phyloP scores from a whole-genome alignment of 2,888 invertebrate species.

The Trichogramma dendrolimi region DNA sequence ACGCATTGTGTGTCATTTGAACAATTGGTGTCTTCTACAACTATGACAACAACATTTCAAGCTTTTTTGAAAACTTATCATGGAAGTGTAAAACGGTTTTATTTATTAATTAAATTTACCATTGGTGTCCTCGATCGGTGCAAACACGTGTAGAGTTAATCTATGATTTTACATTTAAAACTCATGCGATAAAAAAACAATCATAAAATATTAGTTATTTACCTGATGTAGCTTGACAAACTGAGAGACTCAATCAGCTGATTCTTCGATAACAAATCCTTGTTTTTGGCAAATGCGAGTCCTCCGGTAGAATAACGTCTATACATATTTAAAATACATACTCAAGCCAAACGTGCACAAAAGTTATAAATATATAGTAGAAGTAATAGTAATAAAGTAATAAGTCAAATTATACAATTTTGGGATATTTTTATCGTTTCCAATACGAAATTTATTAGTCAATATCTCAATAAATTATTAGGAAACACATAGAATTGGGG shows the following conservation, averaged over 20 bases:
- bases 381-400: background rate
- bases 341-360: constrained; percentile 38
- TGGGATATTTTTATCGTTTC: background rate
- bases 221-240: constrained; percentile 49
- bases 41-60: too few species aligned
- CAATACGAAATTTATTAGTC: background rate
- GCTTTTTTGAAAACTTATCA: too few species aligned
- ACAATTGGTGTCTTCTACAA: too few species aligned
- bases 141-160: too few species aligned
- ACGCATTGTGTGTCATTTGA: too few species aligned
- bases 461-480: constrained; percentile 15
- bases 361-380: constrained; percentile 26
- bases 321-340: constrained; percentile 32
- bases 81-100: too few species aligned
- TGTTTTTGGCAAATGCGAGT: constrained; percentile 47
- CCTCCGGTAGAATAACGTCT: constrained; percentile 49
- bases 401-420: background rate
- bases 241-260: constrained; percentile 48
- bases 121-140: too few species aligned
- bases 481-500: constrained; percentile 22
- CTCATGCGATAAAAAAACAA: background rate
- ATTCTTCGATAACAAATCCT: constrained; percentile 46
- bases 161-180: background rate
- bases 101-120: too few species aligned
- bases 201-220: constrained; percentile 14